Conservation (phyloP, 2,797 vertebrate species). For the Gambelia wislizenii region DNA sequence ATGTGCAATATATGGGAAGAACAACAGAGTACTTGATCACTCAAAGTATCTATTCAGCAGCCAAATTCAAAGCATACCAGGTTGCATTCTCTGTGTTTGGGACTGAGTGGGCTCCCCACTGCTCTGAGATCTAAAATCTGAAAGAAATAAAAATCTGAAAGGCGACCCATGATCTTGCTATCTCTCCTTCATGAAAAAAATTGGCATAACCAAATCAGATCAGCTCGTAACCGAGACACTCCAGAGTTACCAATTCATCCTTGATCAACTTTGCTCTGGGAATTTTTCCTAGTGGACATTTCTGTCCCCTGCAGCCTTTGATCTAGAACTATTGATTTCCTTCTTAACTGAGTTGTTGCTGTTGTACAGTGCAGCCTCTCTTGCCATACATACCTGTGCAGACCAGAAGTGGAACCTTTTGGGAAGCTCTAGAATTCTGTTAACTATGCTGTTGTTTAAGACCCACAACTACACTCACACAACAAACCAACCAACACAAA, state of each 20-base stretch:
- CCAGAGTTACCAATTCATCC: slow-evolving; percentile 31
- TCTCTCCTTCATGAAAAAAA: background rate
- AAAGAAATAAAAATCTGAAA: rapidly evolving
- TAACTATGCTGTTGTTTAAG: too few relatives aligned
- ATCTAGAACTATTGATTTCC: background rate
- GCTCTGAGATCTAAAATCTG: background rate
- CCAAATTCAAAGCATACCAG: background rate
- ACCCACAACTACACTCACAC: too few relatives aligned
- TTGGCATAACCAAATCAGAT: slow-evolving; percentile 35
- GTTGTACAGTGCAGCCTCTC: too few relatives aligned
- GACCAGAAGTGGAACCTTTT: too few relatives aligned
- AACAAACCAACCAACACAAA: too few relatives aligned
- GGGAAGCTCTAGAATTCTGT: background rate
- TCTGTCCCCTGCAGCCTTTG: too few relatives aligned
- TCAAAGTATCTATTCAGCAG: too few relatives aligned
- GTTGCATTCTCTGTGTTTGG: background rate
- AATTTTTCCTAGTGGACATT: background rate
- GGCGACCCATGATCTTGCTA: background rate
- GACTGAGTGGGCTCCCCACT: background rate
- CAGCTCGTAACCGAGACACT: slow-evolving; percentile 42
- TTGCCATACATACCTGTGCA: too few relatives aligned
- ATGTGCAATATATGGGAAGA: background rate
- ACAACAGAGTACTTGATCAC: background rate
- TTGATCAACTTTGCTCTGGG: slow-evolving; percentile 35
- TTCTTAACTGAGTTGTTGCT: background rate